Percentiles rank a stretch among this genome's conserved stretches.
Evolutionary conservation across 2,888 invertebrate species (phyloP).

Genomic region (Cosmia pyralina): DNA sequence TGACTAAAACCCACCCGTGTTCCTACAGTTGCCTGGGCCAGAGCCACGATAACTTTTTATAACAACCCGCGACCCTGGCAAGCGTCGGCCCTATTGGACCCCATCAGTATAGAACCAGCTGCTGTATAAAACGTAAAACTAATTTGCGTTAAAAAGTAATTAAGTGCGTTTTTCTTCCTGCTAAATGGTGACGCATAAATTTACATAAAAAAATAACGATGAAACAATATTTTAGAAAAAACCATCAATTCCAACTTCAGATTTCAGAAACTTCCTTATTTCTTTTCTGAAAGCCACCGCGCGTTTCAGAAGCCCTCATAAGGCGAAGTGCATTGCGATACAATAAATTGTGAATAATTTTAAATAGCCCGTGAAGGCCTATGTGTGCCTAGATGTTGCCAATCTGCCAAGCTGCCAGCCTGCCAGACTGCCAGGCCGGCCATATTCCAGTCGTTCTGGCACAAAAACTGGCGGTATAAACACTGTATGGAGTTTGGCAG

Average conservation of each 20-base stretch:
- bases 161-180: conserved; percentile 34
- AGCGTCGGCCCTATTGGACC: no score
- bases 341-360: conserved; percentile 67
- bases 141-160: conserved; percentile 33
- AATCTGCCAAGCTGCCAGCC: conserved; percentile 55
- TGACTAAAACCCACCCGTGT: no score
- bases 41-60: no score
- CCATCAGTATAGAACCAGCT: conserved; percentile 2
- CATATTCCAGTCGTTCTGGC: conserved; percentile 74
- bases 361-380: conserved; percentile 69
- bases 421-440: conserved; percentile 58
- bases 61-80: no score
- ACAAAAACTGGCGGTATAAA: conserved; percentile 64
- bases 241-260: not conserved
- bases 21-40: no score
- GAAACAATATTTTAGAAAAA: conserved; percentile 9
- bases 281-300: not conserved
- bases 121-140: conserved; percentile 19
- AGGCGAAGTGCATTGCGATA: conserved; percentile 49
- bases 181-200: conserved; percentile 40
- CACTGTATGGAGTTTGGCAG: conserved; percentile 74
- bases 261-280: not conserved
- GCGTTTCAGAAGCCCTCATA: conserved; percentile 3
- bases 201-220: conserved; percentile 29
- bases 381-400: conserved; percentile 39